These are phyloP conservation scores for Limonius californicus DNA, from an alignment of 1,140 invertebrate species.

Conservation along the genomic window DNA sequence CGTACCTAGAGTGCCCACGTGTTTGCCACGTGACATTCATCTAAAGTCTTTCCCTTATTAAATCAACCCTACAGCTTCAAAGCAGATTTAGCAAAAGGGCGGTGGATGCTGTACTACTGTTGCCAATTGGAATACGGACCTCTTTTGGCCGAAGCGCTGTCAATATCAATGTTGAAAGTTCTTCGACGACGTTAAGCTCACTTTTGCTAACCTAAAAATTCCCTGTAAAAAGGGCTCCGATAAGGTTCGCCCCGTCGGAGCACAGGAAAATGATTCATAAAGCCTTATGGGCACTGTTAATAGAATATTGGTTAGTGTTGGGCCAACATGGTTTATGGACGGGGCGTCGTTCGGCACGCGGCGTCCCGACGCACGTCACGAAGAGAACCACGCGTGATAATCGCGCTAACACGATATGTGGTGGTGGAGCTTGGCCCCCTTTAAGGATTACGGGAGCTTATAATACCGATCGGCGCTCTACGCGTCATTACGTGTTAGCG, in stretches of 20 bases:
- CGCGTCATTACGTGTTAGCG: conserved; percentile 38
- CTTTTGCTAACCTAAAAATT: too few relatives aligned
- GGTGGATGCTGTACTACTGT: neutral
- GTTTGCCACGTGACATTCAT: conserved; percentile 21
- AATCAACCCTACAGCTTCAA: conserved; percentile 9
- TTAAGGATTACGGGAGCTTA: conserved; percentile 13
- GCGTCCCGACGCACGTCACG: conserved; percentile 21
- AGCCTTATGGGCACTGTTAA: neutral
- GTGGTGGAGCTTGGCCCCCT: neutral
- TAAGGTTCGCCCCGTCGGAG: neutral
- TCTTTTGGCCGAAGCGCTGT: too few relatives aligned
- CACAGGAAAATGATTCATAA: neutral
- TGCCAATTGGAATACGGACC: neutral
- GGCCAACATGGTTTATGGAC: conserved; percentile 35
- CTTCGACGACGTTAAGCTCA: too few relatives aligned
- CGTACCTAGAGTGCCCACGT: conserved; percentile 19
- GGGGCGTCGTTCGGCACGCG: conserved; percentile 29
- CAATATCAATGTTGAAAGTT: too few relatives aligned
- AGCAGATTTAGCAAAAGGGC: neutral
- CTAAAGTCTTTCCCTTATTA: conserved; percentile 19
- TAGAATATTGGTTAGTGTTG: conserved; percentile 33
- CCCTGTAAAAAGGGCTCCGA: too few relatives aligned
- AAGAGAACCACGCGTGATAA: conserved; percentile 42
- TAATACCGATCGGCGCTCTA: conserved; percentile 23
- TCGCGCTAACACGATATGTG: conserved; percentile 42